Evolutionary conservation across 2,113 vertebrate species (phyloP).

Genomic region (Erinaceus europaeus): DNA sequence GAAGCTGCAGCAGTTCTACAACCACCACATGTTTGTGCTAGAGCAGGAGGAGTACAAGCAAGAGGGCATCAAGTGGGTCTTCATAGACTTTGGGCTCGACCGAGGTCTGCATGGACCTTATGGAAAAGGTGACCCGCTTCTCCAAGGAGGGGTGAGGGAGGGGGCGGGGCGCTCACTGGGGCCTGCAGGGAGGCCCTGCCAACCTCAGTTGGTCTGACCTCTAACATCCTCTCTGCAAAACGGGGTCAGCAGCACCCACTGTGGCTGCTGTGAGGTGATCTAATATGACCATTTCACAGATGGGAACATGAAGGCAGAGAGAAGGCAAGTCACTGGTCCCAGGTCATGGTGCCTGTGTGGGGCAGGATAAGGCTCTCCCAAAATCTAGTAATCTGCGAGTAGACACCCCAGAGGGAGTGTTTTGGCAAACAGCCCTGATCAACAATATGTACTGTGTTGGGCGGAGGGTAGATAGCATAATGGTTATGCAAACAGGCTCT

Average conservation of each 20-base stretch:
- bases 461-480: too few relatives aligned
- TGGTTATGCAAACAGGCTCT: too few relatives aligned
- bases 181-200: background rate
- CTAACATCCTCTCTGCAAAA: background rate
- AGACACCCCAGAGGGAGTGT: background rate
- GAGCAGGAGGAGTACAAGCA: too few relatives aligned
- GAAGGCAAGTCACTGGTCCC: background rate
- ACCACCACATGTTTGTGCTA: slow-evolving; percentile 76
- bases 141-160: background rate
- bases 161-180: background rate
- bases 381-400: background rate
- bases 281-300: background rate
- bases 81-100: too few relatives aligned
- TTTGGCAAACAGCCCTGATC: background rate
- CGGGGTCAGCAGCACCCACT: background rate
- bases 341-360: background rate
- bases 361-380: background rate
- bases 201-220: background rate
- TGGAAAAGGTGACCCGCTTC: slow-evolving; percentile 75
- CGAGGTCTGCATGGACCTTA: slow-evolving; percentile 88
- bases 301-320: background rate
- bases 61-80: too few relatives aligned
- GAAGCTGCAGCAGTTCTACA: too few relatives aligned
- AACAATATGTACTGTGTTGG: too few relatives aligned
- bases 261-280: background rate